Evolutionary conservation across 2,113 vertebrate species (phyloP), one percentile per base, ranked within the genome.

Genomic region (Sinocyclocheilus rhinocerous): DNA sequence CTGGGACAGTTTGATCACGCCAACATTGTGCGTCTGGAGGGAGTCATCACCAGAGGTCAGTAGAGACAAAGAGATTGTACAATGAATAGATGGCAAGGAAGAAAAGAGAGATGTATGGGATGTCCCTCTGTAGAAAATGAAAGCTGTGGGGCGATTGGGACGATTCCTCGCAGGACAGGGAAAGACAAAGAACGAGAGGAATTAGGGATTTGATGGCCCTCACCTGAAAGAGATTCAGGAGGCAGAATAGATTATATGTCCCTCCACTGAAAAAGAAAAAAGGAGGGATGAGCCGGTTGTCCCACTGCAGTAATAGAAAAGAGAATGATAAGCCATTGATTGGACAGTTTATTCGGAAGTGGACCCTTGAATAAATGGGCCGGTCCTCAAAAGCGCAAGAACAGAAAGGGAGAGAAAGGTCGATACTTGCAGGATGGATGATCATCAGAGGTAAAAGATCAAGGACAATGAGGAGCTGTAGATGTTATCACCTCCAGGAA

Each of bases 1-100:
- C 94, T 99, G 89, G 97, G 97, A 24, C 98, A 99, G 95, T 99
- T 99, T 0, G 97, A 99, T 90, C 97, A 99, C 50, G 89, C 95
- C 91, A 98, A 98, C 0, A 93, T 98, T 85, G 93, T 98, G 89
- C 95, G 97, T 13, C 96, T 99, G 67, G 97, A 98, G 88, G 98
- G 98, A 0, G 97, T 99, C 33, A 93, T 99, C 93, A 99, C 97
- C 89, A 93, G 95, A 91, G 98, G 98, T 98, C 85, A 89, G 84
- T 3, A 72, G 20, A 18, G 73, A 76, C 26, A 59, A 36, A 73
- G 57, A 36, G 2, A 67, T 36, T 52, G 26, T 50, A 52, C 6
- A 57, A 7, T 20, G 55, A 22, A 57, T 57, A 7, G 55, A 18
- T 55, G 52, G 16, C 16, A 55, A 18, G 52, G 52, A 15, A 55